These are phyloP conservation scores for Sprattus sprattus DNA, from an alignment of 2,113 vertebrate species.

Conservation along the genomic window DNA sequence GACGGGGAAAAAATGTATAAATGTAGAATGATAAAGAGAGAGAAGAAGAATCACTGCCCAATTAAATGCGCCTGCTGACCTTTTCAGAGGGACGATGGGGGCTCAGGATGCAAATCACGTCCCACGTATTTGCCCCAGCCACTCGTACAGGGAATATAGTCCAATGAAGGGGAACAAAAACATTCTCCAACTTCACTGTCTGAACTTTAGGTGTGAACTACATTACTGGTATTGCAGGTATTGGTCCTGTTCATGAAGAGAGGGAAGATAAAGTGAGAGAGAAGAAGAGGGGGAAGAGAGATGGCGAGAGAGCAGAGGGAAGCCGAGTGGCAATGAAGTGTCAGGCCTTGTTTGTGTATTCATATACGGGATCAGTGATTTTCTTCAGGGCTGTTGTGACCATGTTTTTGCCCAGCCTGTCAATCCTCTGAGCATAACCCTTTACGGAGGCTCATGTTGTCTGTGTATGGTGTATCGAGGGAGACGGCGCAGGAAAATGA, in stretches of 20 bases:
- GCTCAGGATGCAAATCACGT: conserved; percentile 26
- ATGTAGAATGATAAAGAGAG: background rate
- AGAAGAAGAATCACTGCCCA: conserved; percentile 5
- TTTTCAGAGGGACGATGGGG: conserved; percentile 33
- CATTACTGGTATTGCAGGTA: background rate
- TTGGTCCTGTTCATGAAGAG: background rate
- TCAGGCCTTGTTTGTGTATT: conserved; percentile 29
- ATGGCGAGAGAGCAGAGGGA: background rate
- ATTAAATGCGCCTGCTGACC: conserved; percentile 39
- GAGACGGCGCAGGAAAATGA: background rate
- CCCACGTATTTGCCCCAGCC: background rate
- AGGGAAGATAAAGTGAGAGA: background rate
- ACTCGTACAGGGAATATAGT: too few species aligned
- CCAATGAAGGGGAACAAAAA: too few species aligned
- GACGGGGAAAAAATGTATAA: background rate
- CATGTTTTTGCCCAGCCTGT: conserved; percentile 35
- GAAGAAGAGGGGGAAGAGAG: background rate
- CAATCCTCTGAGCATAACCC: background rate
- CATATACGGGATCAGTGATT: conserved; percentile 39
- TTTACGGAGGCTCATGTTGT: background rate
- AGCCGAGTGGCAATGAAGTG: conserved; percentile 10
- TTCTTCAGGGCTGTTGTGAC: conserved; percentile 39
- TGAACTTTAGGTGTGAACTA: background rate
- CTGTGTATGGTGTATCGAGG: background rate
- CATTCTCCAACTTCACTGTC: background rate